These are phyloP conservation scores for Pedionomus torquatus DNA, from an alignment of 2,113 vertebrate genomes.

Conservation along the genomic window DNA sequence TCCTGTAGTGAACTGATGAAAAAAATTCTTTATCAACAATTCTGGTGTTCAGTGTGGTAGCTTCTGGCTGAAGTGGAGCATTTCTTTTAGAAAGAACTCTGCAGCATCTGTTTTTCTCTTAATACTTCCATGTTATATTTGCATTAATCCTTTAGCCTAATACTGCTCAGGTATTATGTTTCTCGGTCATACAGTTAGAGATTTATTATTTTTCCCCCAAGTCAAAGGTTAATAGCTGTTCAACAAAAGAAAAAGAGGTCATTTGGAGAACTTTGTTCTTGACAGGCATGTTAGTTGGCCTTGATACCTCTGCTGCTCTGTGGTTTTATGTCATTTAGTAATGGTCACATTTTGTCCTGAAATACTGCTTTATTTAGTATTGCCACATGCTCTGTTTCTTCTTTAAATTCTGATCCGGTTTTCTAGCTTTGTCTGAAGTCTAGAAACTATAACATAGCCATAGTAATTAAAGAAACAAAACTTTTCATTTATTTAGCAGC, in stretches of 20 bases:
- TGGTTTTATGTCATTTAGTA: background rate
- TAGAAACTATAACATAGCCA: background rate
- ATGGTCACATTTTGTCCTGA: background rate
- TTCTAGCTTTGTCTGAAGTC: background rate
- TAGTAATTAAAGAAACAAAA: background rate
- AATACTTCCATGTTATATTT: background rate
- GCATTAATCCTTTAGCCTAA: background rate
- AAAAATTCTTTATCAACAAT: background rate
- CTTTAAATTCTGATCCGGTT: background rate
- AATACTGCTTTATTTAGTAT: background rate
- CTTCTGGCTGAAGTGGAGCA: background rate
- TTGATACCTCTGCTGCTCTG: background rate
- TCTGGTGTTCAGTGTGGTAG: background rate
- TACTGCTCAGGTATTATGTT: background rate
- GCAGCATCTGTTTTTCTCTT: background rate
- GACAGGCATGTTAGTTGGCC: background rate
- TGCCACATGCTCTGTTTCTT: background rate
- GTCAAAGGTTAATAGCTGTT: background rate
- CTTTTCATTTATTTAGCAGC: background rate
- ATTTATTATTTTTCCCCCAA: background rate
- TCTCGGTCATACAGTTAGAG: background rate
- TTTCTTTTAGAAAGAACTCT: background rate
- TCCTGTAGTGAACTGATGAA: background rate
- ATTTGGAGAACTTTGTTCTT: background rate
- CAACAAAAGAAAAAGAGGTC: background rate